Conservation (phyloP, 2,113 vertebrate genomes). For the Cynocephalus volans region DNA sequence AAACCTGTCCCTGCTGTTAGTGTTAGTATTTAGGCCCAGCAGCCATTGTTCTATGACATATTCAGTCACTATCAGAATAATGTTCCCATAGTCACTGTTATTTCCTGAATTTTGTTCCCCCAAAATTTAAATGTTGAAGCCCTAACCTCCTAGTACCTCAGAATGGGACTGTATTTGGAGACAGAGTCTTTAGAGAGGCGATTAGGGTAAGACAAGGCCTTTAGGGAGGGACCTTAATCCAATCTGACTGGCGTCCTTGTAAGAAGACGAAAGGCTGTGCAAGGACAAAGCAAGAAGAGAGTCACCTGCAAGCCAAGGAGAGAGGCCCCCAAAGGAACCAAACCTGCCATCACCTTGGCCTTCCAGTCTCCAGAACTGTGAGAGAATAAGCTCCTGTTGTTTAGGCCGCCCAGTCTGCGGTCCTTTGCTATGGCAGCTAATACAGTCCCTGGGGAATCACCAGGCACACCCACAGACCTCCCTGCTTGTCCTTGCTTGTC, state of each 20-base stretch:
- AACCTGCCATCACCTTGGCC: neutral
- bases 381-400: too few species aligned
- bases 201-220: neutral
- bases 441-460: rapidly evolving
- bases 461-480: neutral
- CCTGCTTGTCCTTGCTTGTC: neutral
- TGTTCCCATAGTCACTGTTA: too few species aligned
- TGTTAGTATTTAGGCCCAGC: neutral
- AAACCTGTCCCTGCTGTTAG: too few species aligned
- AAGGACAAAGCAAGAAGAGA: neutral
- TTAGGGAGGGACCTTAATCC: neutral
- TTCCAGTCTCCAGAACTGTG: neutral
- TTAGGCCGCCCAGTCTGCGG: too few species aligned
- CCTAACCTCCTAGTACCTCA: neutral
- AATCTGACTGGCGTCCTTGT: neutral
- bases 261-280: neutral
- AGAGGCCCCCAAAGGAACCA: neutral
- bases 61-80: neutral
- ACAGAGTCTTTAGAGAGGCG: neutral
- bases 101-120: neutral
- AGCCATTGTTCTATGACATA: neutral
- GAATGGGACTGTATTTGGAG: neutral
- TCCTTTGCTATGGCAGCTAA: rapidly evolving
- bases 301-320: neutral
- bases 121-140: neutral